Evolutionary conservation across 2,888 invertebrate species (phyloP).

Genomic region (Thereva nobilitata): DNA sequence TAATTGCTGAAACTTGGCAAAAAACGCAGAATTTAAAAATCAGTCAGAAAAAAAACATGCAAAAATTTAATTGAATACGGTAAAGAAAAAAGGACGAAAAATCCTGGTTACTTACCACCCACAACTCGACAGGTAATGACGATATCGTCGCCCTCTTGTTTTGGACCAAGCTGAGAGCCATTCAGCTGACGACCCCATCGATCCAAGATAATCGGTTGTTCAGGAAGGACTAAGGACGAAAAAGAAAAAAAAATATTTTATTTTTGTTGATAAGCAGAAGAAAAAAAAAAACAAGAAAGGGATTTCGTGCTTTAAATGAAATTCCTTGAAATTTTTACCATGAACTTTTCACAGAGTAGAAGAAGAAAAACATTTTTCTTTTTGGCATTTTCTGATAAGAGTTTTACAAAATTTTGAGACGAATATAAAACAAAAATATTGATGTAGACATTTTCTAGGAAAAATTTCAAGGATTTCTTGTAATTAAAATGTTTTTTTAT

Average conservation of each 20-base stretch:
- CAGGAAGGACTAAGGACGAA: constrained; percentile 75
- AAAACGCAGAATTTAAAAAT: constrained; percentile 8
- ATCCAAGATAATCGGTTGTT: constrained; percentile 83
- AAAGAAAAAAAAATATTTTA: constrained; percentile 7
- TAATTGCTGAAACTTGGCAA: too few relatives aligned
- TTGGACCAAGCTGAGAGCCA: constrained; percentile 77
- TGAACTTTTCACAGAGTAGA: too few relatives aligned
- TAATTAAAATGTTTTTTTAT: neutral
- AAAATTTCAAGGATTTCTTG: too few relatives aligned
- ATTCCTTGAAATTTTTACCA: too few relatives aligned
- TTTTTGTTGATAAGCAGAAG: neutral
- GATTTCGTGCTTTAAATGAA: too few relatives aligned
- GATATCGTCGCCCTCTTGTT: constrained; percentile 84
- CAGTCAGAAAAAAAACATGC: neutral
- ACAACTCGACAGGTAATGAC: constrained; percentile 83
- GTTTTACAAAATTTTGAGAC: too few relatives aligned
- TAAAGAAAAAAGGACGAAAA: neutral
- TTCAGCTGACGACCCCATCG: constrained; percentile 82
- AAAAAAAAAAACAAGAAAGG: constrained; percentile 7
- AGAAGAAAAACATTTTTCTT: too few relatives aligned
- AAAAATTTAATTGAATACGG: too few relatives aligned
- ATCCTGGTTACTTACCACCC: constrained; percentile 68
- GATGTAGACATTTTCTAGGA: too few relatives aligned
- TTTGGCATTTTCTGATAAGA: too few relatives aligned
- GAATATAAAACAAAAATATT: too few relatives aligned